Conservation (phyloP, 1,140 invertebrate species). For the Aricia agestis region DNA sequence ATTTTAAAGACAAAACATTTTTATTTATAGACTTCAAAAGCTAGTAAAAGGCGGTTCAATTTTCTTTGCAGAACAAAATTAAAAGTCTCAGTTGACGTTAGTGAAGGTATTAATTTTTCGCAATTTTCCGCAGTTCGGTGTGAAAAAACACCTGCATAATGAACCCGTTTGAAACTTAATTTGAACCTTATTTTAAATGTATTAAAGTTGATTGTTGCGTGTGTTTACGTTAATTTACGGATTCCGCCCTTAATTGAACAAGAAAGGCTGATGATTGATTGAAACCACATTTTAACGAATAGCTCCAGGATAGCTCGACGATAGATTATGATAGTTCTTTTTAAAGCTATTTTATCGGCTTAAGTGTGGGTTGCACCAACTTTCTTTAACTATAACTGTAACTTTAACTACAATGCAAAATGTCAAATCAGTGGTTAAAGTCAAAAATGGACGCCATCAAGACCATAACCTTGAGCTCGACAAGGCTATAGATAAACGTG, state of each 20-base stretch:
- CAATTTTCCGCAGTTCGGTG: slow-evolving; percentile 1
- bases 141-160: slow-evolving; percentile 1
- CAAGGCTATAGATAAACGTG: too few relatives aligned
- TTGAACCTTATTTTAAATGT: background rate
- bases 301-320: background rate
- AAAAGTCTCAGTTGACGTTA: background rate
- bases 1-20: background rate
- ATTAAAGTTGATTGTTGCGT: background rate
- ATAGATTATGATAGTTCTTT: background rate
- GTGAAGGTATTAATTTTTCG: background rate
- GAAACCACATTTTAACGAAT: background rate
- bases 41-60: background rate
- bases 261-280: slow-evolving; percentile 2
- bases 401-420: too few relatives aligned
- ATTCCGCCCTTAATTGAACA: background rate
- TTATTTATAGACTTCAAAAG: background rate
- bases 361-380: too few relatives aligned
- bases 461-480: too few relatives aligned
- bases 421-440: too few relatives aligned
- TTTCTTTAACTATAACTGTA: too few relatives aligned
- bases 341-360: background rate
- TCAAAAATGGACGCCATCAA: too few relatives aligned
- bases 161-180: background rate
- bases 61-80: background rate
- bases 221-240: background rate